Evolutionary conservation across 2,797 vertebrate species (phyloP).

Genomic region (Anguilla megastoma): DNA sequence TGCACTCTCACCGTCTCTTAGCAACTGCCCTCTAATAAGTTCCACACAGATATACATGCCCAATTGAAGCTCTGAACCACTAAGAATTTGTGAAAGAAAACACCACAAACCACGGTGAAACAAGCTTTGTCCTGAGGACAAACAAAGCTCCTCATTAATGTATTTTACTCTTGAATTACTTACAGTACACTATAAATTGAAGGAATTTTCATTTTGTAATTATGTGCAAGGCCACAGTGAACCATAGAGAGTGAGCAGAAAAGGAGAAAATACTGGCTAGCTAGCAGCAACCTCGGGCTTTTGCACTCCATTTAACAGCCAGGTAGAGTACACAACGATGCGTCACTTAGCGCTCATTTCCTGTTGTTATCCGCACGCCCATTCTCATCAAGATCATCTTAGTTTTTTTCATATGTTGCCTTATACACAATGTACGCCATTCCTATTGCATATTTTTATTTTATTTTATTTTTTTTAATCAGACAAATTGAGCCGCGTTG

Average conservation of each 20-base stretch:
- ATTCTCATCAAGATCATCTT: neutral
- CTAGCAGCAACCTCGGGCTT: neutral
- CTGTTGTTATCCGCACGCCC: neutral
- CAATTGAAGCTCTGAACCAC: slow-evolving; percentile 51
- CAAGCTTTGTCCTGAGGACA: neutral
- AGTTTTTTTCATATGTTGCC: neutral
- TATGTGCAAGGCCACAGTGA: neutral
- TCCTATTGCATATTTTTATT: neutral
- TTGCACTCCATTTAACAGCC: neutral
- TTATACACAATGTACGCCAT: neutral
- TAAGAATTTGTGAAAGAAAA: slow-evolving; percentile 39
- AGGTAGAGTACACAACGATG: neutral
- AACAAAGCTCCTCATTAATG: neutral
- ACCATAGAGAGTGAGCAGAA: neutral
- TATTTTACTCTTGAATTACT: neutral
- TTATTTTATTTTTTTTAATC: neutral
- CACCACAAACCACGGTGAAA: neutral
- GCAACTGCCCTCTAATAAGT: slow-evolving; percentile 69
- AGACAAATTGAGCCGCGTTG: neutral
- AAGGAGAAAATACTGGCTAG: neutral
- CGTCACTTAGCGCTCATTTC: neutral
- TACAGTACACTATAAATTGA: neutral
- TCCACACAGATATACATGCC: slow-evolving; percentile 50
- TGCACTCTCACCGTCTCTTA: slow-evolving; percentile 68
- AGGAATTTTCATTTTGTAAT: neutral